Conservation (phyloP, 1,140 invertebrate species). For the Caerostris darwini region DNA sequence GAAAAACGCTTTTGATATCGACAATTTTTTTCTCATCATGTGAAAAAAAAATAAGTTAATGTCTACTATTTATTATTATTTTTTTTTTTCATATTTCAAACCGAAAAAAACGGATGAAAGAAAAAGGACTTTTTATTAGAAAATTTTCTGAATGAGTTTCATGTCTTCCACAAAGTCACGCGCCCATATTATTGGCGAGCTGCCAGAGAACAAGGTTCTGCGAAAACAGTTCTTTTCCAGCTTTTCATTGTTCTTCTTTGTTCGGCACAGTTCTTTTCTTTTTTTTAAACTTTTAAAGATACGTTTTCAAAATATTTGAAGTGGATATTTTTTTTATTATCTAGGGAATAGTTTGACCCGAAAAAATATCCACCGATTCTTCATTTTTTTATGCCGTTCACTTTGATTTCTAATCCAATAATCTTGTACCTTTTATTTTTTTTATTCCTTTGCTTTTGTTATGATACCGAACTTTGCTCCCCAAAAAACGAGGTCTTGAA, state of each 20-base stretch:
- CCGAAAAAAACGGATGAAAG: not conserved
- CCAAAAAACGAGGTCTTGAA: not conserved
- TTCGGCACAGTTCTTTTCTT: not conserved
- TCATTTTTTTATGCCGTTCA: slow-evolving; percentile 49
- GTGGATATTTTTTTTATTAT: slow-evolving; percentile 40
- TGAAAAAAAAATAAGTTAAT: slow-evolving; percentile 37
- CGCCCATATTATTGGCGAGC: slow-evolving; percentile 41
- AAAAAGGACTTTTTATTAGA: slow-evolving; percentile 20
- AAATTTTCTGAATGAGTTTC: slow-evolving; percentile 19
- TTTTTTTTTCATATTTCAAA: not conserved
- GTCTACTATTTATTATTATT: not conserved
- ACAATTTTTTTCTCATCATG: not conserved
- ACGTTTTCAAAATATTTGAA: slow-evolving; percentile 53
- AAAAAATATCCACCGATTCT: slow-evolving; percentile 38
- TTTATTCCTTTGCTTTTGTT: not conserved
- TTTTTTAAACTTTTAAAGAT: slow-evolving; percentile 49
- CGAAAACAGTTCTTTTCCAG: slow-evolving; percentile 44
- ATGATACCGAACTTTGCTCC: not conserved
- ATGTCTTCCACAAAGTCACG: slow-evolving; percentile 34
- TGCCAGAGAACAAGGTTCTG: slow-evolving; percentile 17
- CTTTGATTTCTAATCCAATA: slow-evolving; percentile 64
- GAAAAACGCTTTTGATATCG: not conserved
- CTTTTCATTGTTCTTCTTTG: slow-evolving; percentile 62
- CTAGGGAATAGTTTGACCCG: slow-evolving; percentile 35
- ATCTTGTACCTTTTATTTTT: slow-evolving; percentile 41